phyloP scores from a whole-genome alignment of 2,888 invertebrate genomes.

The Andrena flavipes region DNA sequence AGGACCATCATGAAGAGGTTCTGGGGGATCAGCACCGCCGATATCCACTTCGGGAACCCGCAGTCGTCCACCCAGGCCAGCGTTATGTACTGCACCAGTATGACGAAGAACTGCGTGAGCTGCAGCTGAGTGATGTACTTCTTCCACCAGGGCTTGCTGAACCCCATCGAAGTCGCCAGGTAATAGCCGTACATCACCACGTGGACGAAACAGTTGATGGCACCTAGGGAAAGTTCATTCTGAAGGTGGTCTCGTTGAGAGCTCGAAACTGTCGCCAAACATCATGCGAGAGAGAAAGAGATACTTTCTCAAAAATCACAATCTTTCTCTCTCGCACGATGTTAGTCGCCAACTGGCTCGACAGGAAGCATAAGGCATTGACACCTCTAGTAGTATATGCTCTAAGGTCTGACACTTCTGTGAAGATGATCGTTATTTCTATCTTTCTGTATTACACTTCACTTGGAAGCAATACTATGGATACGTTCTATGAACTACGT shows the following conservation, averaged over 20 bases:
- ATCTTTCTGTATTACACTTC: no score
- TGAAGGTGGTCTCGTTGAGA: no score
- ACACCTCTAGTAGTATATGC: no score
- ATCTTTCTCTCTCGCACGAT: no score
- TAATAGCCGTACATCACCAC: constrained; percentile 94
- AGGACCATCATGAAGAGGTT: constrained; percentile 89
- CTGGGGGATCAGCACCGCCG: constrained; percentile 88
- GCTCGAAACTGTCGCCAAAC: no score
- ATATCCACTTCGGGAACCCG: constrained; percentile 86
- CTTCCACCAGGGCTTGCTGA: constrained; percentile 91
- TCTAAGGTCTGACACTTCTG: no score
- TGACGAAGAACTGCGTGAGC: constrained; percentile 89
- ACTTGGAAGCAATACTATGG: no score
- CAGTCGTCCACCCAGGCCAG: constrained; percentile 86
- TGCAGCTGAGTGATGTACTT: constrained; percentile 94
- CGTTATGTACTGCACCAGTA: constrained; percentile 86
- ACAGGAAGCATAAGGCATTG: no score
- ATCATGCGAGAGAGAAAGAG: no score
- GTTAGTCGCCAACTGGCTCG: no score
- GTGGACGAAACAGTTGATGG: constrained; percentile 92
- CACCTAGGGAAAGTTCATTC: constrained; percentile 81
- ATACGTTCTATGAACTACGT: neutral
- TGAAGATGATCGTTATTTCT: no score
- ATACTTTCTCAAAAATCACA: no score
- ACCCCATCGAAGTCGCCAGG: constrained; percentile 88